A percentile compares a stretch with the other conserved stretches of the same genome.
These are phyloP conservation scores for Lepetodrilus schrolli DNA, from an alignment of 2,888 invertebrate genomes.

Conservation along the genomic window DNA sequence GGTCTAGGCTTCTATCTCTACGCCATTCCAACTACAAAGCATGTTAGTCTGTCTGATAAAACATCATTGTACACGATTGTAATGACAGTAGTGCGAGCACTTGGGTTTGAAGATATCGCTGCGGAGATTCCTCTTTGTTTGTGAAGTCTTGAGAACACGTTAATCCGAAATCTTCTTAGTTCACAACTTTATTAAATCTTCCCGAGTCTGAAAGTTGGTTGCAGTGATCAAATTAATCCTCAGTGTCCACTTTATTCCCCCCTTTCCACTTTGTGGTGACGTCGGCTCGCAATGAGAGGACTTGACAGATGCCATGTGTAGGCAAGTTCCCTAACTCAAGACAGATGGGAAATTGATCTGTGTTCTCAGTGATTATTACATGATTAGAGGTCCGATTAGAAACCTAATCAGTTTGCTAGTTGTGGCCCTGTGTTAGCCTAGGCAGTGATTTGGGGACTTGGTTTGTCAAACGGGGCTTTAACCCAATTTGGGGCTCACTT, in stretches of 20 bases:
- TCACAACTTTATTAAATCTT: conserved; percentile 26
- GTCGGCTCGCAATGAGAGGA: background rate
- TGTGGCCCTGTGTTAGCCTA: conserved; percentile 15
- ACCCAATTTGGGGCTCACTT: conserved; percentile 23
- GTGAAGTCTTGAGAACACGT: background rate
- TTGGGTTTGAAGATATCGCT: too few species aligned
- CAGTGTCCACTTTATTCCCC: background rate
- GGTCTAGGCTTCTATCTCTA: too few species aligned
- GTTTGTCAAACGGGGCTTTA: background rate
- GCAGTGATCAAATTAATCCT: conserved; percentile 14
- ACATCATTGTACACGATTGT: too few species aligned
- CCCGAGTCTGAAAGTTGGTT: background rate
- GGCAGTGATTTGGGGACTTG: conserved; percentile 25
- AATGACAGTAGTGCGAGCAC: too few species aligned
- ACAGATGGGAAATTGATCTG: conserved; percentile 28
- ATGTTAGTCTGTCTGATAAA: too few species aligned
- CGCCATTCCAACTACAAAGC: too few species aligned
- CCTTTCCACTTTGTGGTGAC: background rate
- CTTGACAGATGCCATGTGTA: conserved; percentile 14
- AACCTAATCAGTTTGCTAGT: conserved; percentile 15
- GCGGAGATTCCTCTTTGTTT: too few species aligned
- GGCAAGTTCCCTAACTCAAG: background rate
- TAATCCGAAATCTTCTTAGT: conserved; percentile 10
- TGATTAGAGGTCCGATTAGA: conserved; percentile 28
- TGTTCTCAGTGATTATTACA: conserved; percentile 29